Base-by-base conservation (phyloP, 2,888 invertebrate species). In the Tetanocera ferruginea region DNA sequence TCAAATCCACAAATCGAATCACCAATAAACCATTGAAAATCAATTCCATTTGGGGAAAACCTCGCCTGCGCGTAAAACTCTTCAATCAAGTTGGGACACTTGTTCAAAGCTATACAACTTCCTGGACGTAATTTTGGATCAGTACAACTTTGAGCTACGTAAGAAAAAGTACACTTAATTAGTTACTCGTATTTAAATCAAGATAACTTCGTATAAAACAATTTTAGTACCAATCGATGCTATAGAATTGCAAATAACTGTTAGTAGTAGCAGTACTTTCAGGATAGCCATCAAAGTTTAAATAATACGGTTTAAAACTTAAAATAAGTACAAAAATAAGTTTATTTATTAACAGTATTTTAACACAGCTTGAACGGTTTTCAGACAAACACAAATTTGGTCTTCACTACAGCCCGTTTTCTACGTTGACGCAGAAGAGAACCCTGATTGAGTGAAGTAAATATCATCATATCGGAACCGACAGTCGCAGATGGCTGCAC, bases 1-100 rank as follows among this genome's bases (percentile, higher is more conserved):
- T 92, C 92, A 81, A 92, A 94, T 0, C 94, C 94, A 84, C 96
- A 97, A 19, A 94, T 91, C 0, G 94, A 94, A 67, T 91, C 91
- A 76, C 93, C 90, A 72, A 96, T 85, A 82, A 84, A 91, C 71
- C 84, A 87, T 85, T 86, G 89, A 85, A 86, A 91, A 78, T 88
- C 90, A 83, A 82, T 84, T 69, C 80, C 86, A 84, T 78, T 87
- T 0, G 80, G 83, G 57, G 74, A 74, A 52, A 78, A 86, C 83
- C 81, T 85, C 79, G 81, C 74, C 62, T 82, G 82, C 55, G 81
- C 84, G 60, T 86, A 86, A 71, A 84, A 87, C 62, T 85, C 85
- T 76, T 86, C 85, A n/a, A 92, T 78, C n/a, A 94, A 86, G 0
- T 88, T 85, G 0, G 89, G 86, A 82, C 94, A 94, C 6, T 86